These are phyloP conservation scores for Chondrosia reniformis DNA, from an alignment of 37 sponge, comb jelly and placozoan genomes.

Conservation along the genomic window DNA sequence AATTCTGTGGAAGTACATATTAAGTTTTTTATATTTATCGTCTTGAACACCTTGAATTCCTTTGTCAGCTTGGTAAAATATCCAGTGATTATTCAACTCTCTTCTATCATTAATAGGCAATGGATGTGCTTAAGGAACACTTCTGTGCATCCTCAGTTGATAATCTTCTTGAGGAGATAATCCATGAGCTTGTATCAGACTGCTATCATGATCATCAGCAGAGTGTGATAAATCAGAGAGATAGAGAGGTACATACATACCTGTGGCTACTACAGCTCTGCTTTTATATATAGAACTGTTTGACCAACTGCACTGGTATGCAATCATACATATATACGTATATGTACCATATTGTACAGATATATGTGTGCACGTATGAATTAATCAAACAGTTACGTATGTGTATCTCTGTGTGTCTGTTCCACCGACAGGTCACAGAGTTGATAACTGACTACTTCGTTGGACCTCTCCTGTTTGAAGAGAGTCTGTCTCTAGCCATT, in stretches of 20 bases:
- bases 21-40: not conserved
- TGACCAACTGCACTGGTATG: not conserved
- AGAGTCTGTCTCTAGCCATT: not conserved
- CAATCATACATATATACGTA: not conserved
- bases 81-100: too few species aligned
- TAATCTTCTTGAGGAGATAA: not conserved
- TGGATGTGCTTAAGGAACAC: not conserved
- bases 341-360: not conserved
- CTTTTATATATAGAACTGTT: not conserved
- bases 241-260: conserved; percentile 17
- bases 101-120: too few species aligned
- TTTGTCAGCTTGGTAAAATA: not conserved
- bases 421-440: not conserved
- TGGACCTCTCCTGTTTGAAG: conserved; percentile 3
- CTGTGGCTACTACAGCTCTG: not conserved
- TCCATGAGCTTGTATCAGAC: not conserved
- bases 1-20: not conserved
- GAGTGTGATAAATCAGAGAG: not conserved
- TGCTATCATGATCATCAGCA: conserved; percentile 6
- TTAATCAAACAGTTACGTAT: not conserved
- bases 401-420: not conserved
- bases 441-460: not conserved
- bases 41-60: not conserved
- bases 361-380: not conserved
- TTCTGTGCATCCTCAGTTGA: not conserved